Base-by-base conservation (phyloP, 2,888 invertebrate genomes). In the Rhagium mordax region DNA sequence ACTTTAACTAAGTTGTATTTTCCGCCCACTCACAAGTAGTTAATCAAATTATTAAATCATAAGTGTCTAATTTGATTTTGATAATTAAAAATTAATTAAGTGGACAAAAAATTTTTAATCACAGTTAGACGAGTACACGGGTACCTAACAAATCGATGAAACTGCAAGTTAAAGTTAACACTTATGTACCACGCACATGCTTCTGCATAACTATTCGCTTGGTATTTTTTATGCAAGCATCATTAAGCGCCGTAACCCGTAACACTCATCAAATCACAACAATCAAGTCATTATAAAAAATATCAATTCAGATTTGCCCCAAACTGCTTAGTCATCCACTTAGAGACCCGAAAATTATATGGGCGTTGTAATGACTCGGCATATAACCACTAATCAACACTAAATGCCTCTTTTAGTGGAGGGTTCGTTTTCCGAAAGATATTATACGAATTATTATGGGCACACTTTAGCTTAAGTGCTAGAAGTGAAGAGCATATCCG, bases 361-460 rank as follows among this genome's bases (percentile, higher is more conserved):
- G 68, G 78, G 78, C 77, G 78, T 78, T 77, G 75, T 78, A 77
- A 77, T 78, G 78, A 74, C 71, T 75, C 75, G 72, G 72, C 78
- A 74, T 72, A 69, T 74, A 75, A 78, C 76, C 75, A 75, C 75
- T 74, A 77, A 78, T 78, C 78, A 78, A 78, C 75, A 59, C 70
- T 77, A 78, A 78, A 76, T 77, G 73, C 74, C 75, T 77, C 74
- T 78, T 78, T 60, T 61, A 61, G 61, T 47, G 33, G 55, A 48
- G 61, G 61, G 61, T 61, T 61, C 47, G 24, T 61, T 61, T 61
- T 47, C 61, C 48, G 61, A 61, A 47, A 48, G 47, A 61, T 61
- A 61, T 57, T 55, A 59, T 64, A 48, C 64, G 49, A 64, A 64
- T 64, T 61, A 51, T 64, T 64, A 49, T 49, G 51, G 41, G 64